A percentile compares a stretch with the other conserved stretches of the same genome.
Conservation (phyloP, 2,113 vertebrate species). For the Semnornis frantzii region DNA sequence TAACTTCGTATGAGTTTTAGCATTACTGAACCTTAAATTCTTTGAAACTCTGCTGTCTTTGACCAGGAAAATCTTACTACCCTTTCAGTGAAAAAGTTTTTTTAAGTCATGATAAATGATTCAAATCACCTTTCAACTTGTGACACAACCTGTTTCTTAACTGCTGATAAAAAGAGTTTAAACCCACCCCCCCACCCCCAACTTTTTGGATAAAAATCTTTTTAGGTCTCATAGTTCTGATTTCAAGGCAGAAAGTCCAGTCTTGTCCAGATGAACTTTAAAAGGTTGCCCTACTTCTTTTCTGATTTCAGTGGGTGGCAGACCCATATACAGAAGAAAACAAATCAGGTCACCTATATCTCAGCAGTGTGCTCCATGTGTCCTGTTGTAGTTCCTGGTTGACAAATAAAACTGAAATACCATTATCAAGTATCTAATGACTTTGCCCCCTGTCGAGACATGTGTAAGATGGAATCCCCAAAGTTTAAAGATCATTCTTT, state of each 20-base stretch:
- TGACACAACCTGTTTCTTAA: background rate
- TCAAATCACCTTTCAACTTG: background rate
- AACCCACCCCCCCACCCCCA: rapidly evolving
- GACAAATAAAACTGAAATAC: background rate
- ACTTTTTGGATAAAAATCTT: background rate
- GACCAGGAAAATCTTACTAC: background rate
- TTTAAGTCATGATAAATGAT: background rate
- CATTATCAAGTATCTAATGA: background rate
- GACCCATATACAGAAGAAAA: background rate
- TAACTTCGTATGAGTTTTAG: background rate
- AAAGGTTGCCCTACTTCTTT: background rate
- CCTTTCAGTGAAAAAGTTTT: background rate
- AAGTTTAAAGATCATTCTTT: background rate
- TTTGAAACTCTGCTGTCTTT: background rate
- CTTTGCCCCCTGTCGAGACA: background rate
- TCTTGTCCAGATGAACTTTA: background rate
- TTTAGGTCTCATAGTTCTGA: background rate
- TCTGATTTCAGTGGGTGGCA: background rate
- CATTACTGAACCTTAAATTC: background rate
- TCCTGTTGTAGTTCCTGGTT: background rate
- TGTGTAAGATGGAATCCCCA: background rate
- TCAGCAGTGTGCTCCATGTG: background rate
- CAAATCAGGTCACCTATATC: background rate
- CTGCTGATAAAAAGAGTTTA: background rate
- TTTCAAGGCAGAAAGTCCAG: background rate